Conservation (phyloP, 2,888 invertebrate genomes). For the Brachyptera risi region DNA sequence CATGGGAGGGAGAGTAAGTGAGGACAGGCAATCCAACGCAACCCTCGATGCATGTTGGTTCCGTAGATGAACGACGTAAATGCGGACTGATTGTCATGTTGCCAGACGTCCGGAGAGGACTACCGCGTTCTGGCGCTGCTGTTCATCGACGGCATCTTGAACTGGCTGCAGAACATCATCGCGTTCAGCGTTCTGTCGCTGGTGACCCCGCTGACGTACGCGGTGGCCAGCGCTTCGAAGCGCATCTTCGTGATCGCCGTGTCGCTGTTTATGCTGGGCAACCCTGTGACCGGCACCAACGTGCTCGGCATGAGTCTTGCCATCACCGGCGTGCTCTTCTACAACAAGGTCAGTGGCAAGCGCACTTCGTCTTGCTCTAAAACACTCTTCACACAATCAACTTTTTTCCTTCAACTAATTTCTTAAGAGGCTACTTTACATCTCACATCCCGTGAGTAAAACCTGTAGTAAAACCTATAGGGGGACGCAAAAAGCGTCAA, state of each 20-base stretch:
- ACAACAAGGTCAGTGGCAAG: constrained; percentile 65
- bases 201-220: constrained; percentile 92
- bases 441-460: no score
- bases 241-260: constrained; percentile 86
- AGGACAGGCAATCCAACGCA: no score
- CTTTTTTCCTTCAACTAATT: no score
- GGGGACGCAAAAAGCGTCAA: no score
- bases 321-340: constrained; percentile 82
- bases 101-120: constrained; percentile 45
- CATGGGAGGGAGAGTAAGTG: no score
- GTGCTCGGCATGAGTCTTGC: constrained; percentile 88
- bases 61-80: no score
- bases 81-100: no score
- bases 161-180: constrained; percentile 92
- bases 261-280: constrained; percentile 80
- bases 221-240: constrained; percentile 93
- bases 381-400: no score
- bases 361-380: no score
- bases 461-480: no score
- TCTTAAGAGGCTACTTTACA: no score
- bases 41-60: no score
- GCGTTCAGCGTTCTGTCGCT: constrained; percentile 90
- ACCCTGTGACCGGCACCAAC: constrained; percentile 86
- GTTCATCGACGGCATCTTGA: constrained; percentile 77
- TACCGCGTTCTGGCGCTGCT: constrained; percentile 58